A percentile compares a stretch with the other conserved stretches of the same genome.
Conservation (phyloP, 2,797 vertebrate genomes). For the Tokudaia muenninki region DNA sequence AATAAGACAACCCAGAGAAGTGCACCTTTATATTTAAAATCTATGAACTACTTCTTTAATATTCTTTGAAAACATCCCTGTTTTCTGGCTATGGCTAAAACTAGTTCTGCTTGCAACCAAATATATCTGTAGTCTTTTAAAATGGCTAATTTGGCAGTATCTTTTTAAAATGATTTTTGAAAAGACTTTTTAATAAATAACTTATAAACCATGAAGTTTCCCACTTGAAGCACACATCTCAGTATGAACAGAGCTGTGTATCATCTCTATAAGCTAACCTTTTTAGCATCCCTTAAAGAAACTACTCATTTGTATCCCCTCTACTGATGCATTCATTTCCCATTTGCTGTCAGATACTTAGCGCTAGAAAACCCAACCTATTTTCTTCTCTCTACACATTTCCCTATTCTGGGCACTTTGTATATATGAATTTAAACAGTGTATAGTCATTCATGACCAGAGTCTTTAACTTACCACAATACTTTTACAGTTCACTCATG, state of each 20-base stretch:
- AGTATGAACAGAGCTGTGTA: neutral
- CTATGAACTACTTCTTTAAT: neutral
- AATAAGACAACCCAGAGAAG: slow-evolving; percentile 19
- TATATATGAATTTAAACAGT: neutral
- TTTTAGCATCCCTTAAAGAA: slow-evolving; percentile 8
- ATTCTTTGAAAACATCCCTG: slow-evolving; percentile 36
- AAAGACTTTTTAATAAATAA: slow-evolving; percentile 27
- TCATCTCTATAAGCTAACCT: neutral
- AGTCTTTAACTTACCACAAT: neutral
- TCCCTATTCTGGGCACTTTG: neutral
- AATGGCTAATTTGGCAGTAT: neutral
- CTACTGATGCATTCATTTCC: neutral
- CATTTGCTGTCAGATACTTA: neutral
- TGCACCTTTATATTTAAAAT: slow-evolving; percentile 31
- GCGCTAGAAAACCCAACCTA: neutral
- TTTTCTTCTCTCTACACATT: neutral
- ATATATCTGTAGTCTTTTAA: slow-evolving; percentile 30
- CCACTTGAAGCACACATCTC: slow-evolving; percentile 9
- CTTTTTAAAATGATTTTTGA: neutral
- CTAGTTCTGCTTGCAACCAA: slow-evolving; percentile 17
- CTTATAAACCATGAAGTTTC: slow-evolving; percentile 4
- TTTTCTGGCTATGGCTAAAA: neutral
- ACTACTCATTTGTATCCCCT: neutral
- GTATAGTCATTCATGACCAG: neutral
- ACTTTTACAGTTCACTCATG: neutral